These are phyloP conservation scores for Aleiodes leptofemur DNA, from an alignment of 2,888 invertebrate species.

Conservation along the genomic window DNA sequence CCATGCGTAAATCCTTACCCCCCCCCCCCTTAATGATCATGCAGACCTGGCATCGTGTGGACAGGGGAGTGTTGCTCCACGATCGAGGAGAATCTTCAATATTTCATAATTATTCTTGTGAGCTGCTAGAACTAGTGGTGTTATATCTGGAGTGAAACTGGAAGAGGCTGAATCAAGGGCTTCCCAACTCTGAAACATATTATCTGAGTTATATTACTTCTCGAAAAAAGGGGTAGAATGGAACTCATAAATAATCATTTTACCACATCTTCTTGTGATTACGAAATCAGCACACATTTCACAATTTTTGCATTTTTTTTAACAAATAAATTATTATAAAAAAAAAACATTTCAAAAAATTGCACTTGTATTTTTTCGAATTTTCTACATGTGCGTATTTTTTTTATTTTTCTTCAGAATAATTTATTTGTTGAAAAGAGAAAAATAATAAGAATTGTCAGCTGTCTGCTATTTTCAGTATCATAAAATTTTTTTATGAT, in stretches of 20 bases:
- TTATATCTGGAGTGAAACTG: slow-evolving; percentile 95
- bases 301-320: too few relatives aligned
- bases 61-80: slow-evolving; percentile 93
- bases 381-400: too few relatives aligned
- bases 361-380: too few relatives aligned
- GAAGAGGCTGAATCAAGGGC: slow-evolving; percentile 86
- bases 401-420: too few relatives aligned
- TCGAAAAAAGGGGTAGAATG: too few relatives aligned
- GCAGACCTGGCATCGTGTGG: slow-evolving; percentile 92
- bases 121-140: slow-evolving; percentile 95
- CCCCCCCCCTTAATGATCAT: not conserved
- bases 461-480: too few relatives aligned
- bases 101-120: slow-evolving; percentile 99
- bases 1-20: too few relatives aligned
- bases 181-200: slow-evolving; percentile 85
- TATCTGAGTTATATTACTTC: slow-evolving; percentile 1
- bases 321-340: too few relatives aligned
- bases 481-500: too few relatives aligned
- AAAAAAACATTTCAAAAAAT: too few relatives aligned
- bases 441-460: too few relatives aligned
- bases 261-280: not conserved
- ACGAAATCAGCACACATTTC: not conserved
- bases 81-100: slow-evolving; percentile 92
- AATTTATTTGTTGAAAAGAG: too few relatives aligned
- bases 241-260: not conserved